Base-by-base conservation (phyloP, 2,113 vertebrate species). In the Lamprotornis superbus region DNA sequence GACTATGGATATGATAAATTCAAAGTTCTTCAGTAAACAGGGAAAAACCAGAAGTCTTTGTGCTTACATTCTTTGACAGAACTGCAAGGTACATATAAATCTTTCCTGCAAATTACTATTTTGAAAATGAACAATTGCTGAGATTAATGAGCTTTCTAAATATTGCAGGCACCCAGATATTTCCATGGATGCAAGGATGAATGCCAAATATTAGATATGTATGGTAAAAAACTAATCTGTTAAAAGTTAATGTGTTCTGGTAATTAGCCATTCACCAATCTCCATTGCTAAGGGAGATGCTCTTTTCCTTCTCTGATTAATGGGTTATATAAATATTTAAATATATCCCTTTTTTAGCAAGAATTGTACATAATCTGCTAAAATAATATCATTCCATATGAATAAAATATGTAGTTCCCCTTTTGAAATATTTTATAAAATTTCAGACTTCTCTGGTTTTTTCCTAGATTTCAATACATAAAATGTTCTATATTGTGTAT, bases 271-370 rank as follows among this genome's bases (percentile, higher is more conserved):
- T 82, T 83, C 40, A 84, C 76, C 93, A 92, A 56, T 69, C 31
- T 86, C 69, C 56, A 69, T 64, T 73, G 22, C 37, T 59, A 53
- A 86, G 19, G 20, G 37, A 86, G 46, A 65, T 57, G 33, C 81
- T 80, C 37, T 74, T 95, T 86, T 65, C 42, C 20, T 61, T 80
- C 27, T 22, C 42, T 80, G 49, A 95, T 81, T 74, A 92, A 89
- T 64, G 10, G 4, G 7, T 46, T 83, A 65, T 61, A 90, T 93
- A 89, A 90, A 94, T 94, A 90, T 86, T 91, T 90, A 86, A 90
- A 57, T 73, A 59, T 39, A 80, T 47, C 11, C 28, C n/a, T 50
- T 90, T 81, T 85, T 88, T 77, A 91, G 39, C 14, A 68, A 70
- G 21, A 83, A 68, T 83, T 75, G 2, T 83, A 78, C 47, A 18